Conservation (phyloP, 2,113 vertebrate species). For the Tiliqua scincoides region DNA sequence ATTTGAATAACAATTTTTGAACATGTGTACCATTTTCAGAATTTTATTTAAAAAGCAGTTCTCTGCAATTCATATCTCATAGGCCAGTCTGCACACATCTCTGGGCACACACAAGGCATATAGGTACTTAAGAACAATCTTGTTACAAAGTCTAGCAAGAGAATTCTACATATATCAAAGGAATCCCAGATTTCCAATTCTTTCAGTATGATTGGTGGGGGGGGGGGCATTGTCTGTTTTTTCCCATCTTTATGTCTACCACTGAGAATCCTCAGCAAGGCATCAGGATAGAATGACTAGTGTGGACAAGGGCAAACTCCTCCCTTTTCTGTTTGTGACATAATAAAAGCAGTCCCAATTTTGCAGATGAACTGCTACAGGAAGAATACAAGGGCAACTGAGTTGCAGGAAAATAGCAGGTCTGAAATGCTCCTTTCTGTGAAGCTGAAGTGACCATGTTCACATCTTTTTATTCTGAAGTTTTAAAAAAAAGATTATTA, state of each 20-base stretch:
- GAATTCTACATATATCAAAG: conserved; percentile 36
- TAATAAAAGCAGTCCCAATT: conserved; percentile 22
- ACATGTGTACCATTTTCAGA: not conserved
- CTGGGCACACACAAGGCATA: conserved; percentile 47
- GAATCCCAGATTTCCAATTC: conserved; percentile 43
- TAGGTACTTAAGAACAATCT: conserved; percentile 46
- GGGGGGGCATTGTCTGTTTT: too few species aligned
- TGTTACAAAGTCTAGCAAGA: conserved; percentile 73
- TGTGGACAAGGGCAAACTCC: conserved; percentile 3
- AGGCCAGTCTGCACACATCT: conserved; percentile 51
- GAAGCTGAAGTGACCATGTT: conserved; percentile 72
- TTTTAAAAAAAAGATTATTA: conserved; percentile 78
- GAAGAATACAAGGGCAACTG: conserved; percentile 31
- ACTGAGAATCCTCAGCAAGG: not conserved
- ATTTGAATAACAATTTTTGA: not conserved
- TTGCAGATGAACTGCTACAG: not conserved
- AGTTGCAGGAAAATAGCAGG: conserved; percentile 57
- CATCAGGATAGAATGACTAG: not conserved
- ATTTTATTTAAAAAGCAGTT: not conserved
- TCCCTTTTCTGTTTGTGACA: conserved; percentile 29
- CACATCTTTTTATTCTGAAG: conserved; percentile 75
- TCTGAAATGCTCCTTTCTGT: conserved; percentile 65
- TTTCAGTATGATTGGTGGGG: too few species aligned
- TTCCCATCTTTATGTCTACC: conserved; percentile 44
- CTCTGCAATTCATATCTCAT: conserved; percentile 22